Conservation (phyloP, 2,888 invertebrate genomes). For the Brenthis ino region DNA sequence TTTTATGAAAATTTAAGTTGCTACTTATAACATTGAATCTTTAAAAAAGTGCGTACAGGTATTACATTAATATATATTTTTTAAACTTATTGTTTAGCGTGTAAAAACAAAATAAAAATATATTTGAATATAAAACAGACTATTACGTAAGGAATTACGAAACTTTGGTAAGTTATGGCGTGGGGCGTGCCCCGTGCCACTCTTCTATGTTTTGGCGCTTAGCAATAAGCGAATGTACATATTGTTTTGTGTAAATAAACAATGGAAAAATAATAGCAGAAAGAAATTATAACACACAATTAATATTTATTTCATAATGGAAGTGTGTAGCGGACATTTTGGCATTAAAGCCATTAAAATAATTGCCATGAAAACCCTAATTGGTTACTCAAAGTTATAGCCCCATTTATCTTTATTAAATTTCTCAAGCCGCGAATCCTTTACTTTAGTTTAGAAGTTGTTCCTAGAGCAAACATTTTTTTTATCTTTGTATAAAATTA, state of each 20-base stretch:
- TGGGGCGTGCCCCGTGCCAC: conserved; percentile 13
- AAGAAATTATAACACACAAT: conserved; percentile 2
- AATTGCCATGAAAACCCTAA: too few relatives aligned
- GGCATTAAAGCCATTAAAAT: too few relatives aligned
- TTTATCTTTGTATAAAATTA: too few relatives aligned
- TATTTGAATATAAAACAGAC: conserved; percentile 1
- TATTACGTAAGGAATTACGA: not conserved
- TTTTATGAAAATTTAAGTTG: too few relatives aligned
- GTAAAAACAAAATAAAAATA: not conserved
- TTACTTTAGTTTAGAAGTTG: too few relatives aligned
- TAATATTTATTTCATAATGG: not conserved
- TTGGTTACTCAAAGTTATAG: too few relatives aligned
- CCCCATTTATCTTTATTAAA: too few relatives aligned
- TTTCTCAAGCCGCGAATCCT: too few relatives aligned
- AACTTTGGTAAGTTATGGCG: conserved; percentile 8
- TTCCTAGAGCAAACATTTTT: too few relatives aligned
- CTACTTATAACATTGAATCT: too few relatives aligned
- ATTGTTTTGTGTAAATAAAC: conserved; percentile 13
- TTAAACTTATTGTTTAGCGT: not conserved
- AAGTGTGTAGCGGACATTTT: too few relatives aligned
- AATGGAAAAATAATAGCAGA: conserved; percentile 1
- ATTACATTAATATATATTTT: not conserved
- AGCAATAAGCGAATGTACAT: conserved; percentile 11
- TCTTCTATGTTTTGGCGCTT: conserved; percentile 1
- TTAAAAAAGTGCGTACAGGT: too few relatives aligned